Evolutionary conservation across 1,140 invertebrate genomes (phyloP).

Genomic region (Drosophila nebulosa): DNA sequence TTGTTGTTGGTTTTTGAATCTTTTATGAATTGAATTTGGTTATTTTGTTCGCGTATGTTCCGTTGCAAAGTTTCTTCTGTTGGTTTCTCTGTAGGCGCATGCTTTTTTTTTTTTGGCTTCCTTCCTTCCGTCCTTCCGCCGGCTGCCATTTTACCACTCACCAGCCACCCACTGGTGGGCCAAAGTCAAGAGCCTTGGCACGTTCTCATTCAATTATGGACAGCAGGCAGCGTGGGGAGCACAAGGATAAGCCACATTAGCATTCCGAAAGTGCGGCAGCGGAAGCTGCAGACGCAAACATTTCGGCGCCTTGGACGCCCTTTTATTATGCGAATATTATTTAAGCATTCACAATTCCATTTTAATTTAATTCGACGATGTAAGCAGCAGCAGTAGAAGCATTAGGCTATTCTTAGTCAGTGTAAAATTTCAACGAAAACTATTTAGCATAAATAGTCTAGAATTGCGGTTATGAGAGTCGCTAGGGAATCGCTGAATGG

Average conservation of each 20-base stretch:
- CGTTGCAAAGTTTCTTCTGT: constrained; percentile 55
- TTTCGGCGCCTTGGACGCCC: constrained; percentile 51
- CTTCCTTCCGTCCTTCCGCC: constrained; percentile 11
- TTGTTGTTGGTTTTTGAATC: constrained; percentile 68
- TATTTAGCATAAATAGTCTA: constrained; percentile 79
- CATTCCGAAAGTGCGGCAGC: constrained; percentile 58
- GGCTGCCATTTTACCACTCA: background rate
- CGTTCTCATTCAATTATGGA: constrained; percentile 76
- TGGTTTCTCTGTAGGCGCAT: constrained; percentile 31
- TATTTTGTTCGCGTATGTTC: constrained; percentile 77
- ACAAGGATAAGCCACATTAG: constrained; percentile 55
- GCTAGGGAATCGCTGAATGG: constrained; percentile 45
- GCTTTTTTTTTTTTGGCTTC: constrained; percentile 36
- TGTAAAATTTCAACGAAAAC: constrained; percentile 55
- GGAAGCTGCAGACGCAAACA: constrained; percentile 64
- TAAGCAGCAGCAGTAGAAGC: background rate
- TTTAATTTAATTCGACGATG: constrained; percentile 70
- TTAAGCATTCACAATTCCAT: constrained; percentile 71
- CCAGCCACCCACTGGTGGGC: background rate
- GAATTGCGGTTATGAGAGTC: constrained; percentile 48
- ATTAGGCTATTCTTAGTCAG: constrained; percentile 18
- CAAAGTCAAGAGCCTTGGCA: constrained; percentile 37
- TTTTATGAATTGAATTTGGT: constrained; percentile 79
- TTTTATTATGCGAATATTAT: constrained; percentile 64
- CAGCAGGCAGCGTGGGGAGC: constrained; percentile 13